These are phyloP conservation scores for Brachypalpus laphriformis DNA, from an alignment of 2,888 invertebrate species.

Conservation along the genomic window DNA sequence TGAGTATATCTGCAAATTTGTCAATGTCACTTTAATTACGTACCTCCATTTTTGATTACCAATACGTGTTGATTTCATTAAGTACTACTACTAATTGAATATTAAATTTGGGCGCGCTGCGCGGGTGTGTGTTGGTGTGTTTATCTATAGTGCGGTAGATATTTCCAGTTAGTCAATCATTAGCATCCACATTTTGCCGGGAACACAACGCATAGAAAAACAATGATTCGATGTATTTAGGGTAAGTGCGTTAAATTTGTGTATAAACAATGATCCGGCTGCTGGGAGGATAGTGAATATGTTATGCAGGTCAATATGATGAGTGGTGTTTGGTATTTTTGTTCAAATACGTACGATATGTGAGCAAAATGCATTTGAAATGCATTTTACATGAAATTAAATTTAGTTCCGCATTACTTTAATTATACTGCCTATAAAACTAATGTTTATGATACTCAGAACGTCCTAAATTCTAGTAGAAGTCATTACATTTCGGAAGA, in stretches of 20 bases:
- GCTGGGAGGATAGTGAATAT: neutral
- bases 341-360: neutral
- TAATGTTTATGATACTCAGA: too few species aligned
- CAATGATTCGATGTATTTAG: slow-evolving; percentile 27
- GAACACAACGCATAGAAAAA: neutral
- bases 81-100: slow-evolving; percentile 43
- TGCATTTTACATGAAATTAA: neutral
- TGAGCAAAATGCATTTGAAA: too few species aligned
- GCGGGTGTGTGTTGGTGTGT: slow-evolving; percentile 8
- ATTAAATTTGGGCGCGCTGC: neutral
- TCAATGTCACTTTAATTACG: slow-evolving; percentile 50
- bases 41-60: slow-evolving; percentile 50
- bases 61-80: slow-evolving; percentile 58
- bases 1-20: slow-evolving; percentile 48
- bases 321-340: neutral
- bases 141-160: slow-evolving; percentile 23
- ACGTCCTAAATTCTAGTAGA: too few species aligned
- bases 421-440: too few species aligned
- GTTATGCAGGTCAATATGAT: neutral
- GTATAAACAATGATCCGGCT: neutral
- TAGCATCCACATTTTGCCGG: slow-evolving; percentile 4
- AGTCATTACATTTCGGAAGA: too few species aligned
- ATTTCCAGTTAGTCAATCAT: slow-evolving; percentile 25
- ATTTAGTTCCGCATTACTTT: too few species aligned
- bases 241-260: slow-evolving; percentile 42